Conservation (phyloP, 2,113 vertebrate species). For the Hassar affinis region DNA sequence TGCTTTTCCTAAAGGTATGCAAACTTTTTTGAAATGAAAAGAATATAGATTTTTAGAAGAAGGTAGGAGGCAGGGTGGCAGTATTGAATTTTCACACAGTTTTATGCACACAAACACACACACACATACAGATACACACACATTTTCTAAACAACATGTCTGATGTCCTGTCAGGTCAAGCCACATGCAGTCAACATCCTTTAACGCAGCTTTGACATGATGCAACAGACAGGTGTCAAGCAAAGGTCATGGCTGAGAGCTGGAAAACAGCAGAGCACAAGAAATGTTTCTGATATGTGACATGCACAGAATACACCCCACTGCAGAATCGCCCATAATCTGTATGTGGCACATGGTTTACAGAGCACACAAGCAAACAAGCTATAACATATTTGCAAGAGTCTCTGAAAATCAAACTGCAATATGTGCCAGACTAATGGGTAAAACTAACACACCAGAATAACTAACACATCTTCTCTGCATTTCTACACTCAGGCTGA, state of each 20-base stretch:
- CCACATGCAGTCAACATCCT: constrained; percentile 10
- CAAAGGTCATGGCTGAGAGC: constrained; percentile 40
- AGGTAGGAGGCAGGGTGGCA: not conserved
- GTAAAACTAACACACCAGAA: not conserved
- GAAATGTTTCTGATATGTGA: constrained; percentile 31
- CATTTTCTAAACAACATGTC: not conserved
- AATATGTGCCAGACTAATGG: not conserved
- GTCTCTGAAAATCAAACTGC: not conserved
- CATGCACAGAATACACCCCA: not conserved
- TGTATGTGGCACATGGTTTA: not conserved
- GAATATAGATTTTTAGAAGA: not conserved
- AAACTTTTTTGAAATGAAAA: not conserved
- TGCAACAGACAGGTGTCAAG: constrained; percentile 51
- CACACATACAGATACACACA: not conserved
- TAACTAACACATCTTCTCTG: too few relatives aligned
- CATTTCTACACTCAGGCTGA: not conserved
- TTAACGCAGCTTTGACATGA: constrained; percentile 32
- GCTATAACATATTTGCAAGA: constrained; percentile 11
- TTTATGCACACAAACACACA: not conserved
- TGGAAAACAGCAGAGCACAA: constrained; percentile 22
- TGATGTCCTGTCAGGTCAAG: constrained; percentile 16
- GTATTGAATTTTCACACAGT: constrained; percentile 12
- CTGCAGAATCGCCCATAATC: not conserved
- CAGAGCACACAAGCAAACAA: not conserved
- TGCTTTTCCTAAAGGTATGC: not conserved